A percentile compares a stretch with the other conserved stretches of the same genome.
phyloP scores from a whole-genome alignment of 2,797 vertebrate genomes.

The Melanotaenia trifasciata region DNA sequence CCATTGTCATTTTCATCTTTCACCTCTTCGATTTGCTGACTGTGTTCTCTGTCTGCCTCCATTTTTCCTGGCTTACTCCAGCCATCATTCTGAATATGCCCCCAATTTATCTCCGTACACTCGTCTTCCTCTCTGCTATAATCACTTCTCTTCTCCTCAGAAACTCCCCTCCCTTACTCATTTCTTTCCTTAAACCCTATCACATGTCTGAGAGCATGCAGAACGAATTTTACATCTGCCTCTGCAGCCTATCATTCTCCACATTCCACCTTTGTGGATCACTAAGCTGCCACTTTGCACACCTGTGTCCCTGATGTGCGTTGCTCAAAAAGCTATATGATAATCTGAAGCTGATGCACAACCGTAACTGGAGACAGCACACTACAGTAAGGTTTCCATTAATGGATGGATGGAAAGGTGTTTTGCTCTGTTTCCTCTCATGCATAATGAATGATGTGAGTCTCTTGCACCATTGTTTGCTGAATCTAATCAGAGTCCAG shows the following conservation, averaged over 20 bases:
- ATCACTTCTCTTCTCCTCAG: conserved; percentile 35
- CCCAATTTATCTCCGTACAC: conserved; percentile 34
- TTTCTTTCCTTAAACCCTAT: conserved; percentile 50
- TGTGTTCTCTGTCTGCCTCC: conserved; percentile 27
- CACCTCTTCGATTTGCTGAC: conserved; percentile 23
- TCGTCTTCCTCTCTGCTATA: conserved; percentile 28
- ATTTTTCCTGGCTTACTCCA: conserved; percentile 46
- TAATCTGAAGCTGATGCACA: conserved; percentile 15
- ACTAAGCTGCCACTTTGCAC: conserved; percentile 17
- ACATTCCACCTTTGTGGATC: conserved; percentile 26
- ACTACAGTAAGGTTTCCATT: conserved; percentile 35
- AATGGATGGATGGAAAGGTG: conserved; percentile 42
- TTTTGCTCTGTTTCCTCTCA: conserved; percentile 65
- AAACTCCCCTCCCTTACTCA: conserved; percentile 41
- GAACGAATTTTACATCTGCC: conserved; percentile 53
- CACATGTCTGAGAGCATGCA: conserved; percentile 67
- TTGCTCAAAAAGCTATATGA: conserved; percentile 16
- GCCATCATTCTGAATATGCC: conserved; percentile 63
- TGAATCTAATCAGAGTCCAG: conserved; percentile 66
- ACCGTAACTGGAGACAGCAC: conserved; percentile 22
- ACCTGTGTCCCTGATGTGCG: conserved; percentile 16
- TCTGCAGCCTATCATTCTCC: conserved; percentile 12
- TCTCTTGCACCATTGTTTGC: conserved; percentile 69
- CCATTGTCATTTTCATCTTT: conserved; percentile 24
- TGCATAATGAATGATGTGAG: conserved; percentile 68